A percentile compares a stretch with the other conserved stretches of the same genome.
Conservation (phyloP, 2,797 vertebrate genomes). For the Pelochelys cantorii region DNA sequence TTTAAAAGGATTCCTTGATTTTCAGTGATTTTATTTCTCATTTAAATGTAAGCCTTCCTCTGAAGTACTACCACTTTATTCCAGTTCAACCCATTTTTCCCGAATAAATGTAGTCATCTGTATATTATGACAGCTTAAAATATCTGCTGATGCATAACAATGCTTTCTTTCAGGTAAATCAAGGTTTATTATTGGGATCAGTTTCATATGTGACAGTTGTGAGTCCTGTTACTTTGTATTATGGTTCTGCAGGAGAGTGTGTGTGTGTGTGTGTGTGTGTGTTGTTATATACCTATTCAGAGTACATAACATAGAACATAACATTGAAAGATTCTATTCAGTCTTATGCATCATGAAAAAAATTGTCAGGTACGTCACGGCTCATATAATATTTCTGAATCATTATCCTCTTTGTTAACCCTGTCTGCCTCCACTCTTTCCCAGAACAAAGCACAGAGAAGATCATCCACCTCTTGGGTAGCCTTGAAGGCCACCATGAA, state of each 20-base stretch:
- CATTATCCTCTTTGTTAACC: conserved; percentile 11
- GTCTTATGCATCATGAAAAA: conserved; percentile 9
- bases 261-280: too few relatives aligned
- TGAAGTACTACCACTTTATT: conserved; percentile 42
- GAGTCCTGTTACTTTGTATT: neutral
- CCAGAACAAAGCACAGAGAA: conserved; percentile 45
- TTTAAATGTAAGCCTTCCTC: conserved; percentile 52
- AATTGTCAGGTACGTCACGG: conserved; percentile 39
- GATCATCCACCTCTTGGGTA: rapidly evolving
- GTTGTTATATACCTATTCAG: neutral
- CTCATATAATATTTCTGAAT: conserved; percentile 41
- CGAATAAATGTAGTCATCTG: neutral
- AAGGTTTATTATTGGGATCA: neutral
- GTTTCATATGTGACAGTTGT: neutral
- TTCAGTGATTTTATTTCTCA: conserved; percentile 63
- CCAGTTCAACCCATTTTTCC: conserved; percentile 10
- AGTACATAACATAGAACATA: neutral
- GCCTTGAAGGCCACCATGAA: neutral
- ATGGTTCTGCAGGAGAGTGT: neutral
- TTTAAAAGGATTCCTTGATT: conserved; percentile 43
- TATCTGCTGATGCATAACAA: neutral
- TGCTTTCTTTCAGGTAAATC: neutral
- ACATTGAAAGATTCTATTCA: neutral
- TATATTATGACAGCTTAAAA: neutral
- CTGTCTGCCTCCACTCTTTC: neutral